Conservation (phyloP, 2,113 vertebrate species). For the Cettia cetti region DNA sequence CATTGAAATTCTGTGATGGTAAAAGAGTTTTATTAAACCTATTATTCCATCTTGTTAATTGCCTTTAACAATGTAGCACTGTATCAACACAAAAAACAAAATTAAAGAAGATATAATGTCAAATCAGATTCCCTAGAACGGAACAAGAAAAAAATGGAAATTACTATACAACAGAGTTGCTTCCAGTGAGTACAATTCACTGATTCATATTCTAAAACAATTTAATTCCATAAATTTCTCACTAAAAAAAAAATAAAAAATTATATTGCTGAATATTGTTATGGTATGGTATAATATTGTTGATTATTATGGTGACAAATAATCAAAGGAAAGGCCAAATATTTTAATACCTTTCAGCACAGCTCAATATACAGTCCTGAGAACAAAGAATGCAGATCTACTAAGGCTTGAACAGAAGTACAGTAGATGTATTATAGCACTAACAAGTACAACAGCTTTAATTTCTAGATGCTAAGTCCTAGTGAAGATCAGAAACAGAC, state of each 20-base stretch:
- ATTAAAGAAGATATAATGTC: background rate
- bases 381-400: background rate
- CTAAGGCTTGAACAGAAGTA: background rate
- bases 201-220: background rate
- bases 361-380: background rate
- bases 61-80: background rate
- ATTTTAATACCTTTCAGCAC: background rate
- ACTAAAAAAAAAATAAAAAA: background rate
- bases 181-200: background rate
- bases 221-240: background rate
- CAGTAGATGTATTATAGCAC: background rate
- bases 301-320: background rate
- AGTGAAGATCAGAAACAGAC: background rate
- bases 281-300: background rate
- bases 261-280: background rate
- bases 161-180: background rate
- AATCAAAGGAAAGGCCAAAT: background rate
- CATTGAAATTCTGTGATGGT: background rate
- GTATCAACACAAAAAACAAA: background rate
- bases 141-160: background rate
- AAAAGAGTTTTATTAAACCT: background rate
- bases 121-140: background rate
- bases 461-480: background rate
- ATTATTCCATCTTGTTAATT: background rate
- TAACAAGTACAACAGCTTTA: background rate